A percentile compares a stretch with the other conserved stretches of the same genome.
These are phyloP conservation scores for Phymanthus crucifer DNA, from an alignment of 92 coral and sea anemone genomes.

Conservation along the genomic window DNA sequence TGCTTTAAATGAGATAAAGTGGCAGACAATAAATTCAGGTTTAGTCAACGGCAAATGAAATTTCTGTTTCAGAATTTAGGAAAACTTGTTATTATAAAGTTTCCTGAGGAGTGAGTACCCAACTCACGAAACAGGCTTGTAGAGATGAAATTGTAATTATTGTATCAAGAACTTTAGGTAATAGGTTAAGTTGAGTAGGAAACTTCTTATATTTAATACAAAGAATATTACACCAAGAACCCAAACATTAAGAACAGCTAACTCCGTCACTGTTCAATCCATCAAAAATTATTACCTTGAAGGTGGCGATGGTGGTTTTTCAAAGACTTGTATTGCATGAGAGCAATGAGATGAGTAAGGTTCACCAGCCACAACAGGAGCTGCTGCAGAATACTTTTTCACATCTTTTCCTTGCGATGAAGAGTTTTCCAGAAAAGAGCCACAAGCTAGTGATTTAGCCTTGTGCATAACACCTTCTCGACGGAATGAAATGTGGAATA, in stretches of 20 bases:
- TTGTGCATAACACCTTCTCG: constrained; percentile 99
- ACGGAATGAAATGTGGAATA: constrained; percentile 91
- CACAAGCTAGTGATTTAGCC: constrained; percentile 82
- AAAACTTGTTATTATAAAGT: too few species aligned
- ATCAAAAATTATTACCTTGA: constrained; percentile 39
- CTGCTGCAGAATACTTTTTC: constrained; percentile 44
- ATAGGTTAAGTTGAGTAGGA: too few species aligned
- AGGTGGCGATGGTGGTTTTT: constrained; percentile 55
- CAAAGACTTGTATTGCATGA: constrained; percentile 47
- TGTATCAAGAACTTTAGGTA: too few species aligned
- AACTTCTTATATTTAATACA: too few species aligned
- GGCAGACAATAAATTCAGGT: too few species aligned
- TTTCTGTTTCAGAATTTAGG: too few species aligned
- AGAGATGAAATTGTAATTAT: too few species aligned
- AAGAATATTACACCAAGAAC: too few species aligned
- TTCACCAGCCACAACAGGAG: constrained; percentile 30
- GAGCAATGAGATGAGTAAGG: constrained; percentile 42
- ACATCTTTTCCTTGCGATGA: constrained; percentile 28
- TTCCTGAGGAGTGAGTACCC: too few species aligned
- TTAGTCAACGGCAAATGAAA: too few species aligned
- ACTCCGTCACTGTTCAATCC: not conserved
- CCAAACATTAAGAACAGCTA: not conserved
- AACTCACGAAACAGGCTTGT: too few species aligned
- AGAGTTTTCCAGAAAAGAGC: constrained; percentile 50
- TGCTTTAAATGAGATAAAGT: too few species aligned